These are phyloP conservation scores for Melospiza georgiana DNA, from an alignment of 2,113 vertebrate species.

Conservation along the genomic window DNA sequence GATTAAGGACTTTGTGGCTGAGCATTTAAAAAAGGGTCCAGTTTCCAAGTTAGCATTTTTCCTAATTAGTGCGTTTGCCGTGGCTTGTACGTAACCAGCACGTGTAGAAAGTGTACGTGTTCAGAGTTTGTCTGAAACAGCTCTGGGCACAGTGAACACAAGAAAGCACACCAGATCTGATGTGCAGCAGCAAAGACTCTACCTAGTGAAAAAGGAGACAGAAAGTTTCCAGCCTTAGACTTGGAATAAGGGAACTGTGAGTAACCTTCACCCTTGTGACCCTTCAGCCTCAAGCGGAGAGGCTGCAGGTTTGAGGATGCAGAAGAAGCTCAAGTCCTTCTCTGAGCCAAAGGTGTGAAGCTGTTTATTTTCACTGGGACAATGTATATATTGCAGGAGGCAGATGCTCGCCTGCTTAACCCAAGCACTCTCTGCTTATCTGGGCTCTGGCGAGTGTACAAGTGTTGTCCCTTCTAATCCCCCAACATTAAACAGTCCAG, in stretches of 20 bases:
- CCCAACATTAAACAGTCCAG: conserved; percentile 67
- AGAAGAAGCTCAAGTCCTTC: conserved; percentile 1
- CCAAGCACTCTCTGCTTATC: conserved; percentile 65
- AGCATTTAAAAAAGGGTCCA: neutral
- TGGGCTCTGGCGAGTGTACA: conserved; percentile 60
- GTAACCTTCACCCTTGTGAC: neutral
- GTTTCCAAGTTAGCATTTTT: neutral
- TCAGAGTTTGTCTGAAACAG: neutral
- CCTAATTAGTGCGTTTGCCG: rapidly evolving
- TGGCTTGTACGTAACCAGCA: neutral
- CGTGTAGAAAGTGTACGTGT: neutral
- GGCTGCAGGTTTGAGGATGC: neutral
- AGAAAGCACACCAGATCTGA: neutral
- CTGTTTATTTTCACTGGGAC: conserved; percentile 75
- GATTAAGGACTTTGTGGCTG: neutral
- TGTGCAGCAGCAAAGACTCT: neutral
- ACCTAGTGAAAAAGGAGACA: rapidly evolving
- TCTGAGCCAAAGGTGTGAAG: conserved; percentile 70
- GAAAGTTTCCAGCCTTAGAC: neutral
- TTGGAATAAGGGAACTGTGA: neutral
- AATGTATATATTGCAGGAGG: conserved; percentile 67
- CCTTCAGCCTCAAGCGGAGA: neutral
- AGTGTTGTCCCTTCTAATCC: conserved; percentile 69
- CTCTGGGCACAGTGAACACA: neutral
- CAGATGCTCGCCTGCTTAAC: conserved; percentile 63